A percentile compares a stretch with the other conserved stretches of the same genome.
Conservation (phyloP, 23 tunicate species). For the Ciona savignyi region DNA sequence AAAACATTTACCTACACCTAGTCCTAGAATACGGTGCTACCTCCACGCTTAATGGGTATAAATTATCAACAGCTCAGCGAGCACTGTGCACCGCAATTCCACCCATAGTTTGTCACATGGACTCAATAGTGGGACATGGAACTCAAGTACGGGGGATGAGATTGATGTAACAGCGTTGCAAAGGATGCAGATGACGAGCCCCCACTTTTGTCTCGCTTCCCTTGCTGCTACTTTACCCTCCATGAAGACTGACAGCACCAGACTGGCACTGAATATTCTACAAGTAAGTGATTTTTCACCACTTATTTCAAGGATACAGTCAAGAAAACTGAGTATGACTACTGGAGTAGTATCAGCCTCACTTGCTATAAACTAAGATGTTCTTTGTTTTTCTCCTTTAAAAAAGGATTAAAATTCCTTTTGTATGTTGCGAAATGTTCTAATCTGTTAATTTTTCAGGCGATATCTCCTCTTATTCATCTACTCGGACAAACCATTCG, state of each 20-base stretch:
- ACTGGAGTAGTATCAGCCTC: background rate
- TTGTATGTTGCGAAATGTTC: background rate
- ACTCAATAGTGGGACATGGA: slow-evolving; percentile 8
- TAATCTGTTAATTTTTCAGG: background rate
- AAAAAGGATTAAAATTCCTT: too few relatives aligned
- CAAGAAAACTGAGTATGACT: background rate
- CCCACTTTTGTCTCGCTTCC: slow-evolving; percentile 54
- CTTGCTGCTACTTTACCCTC: slow-evolving; percentile 48
- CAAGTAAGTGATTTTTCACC: slow-evolving; percentile 18
- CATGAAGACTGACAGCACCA: slow-evolving; percentile 44
- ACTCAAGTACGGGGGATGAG: slow-evolving; percentile 26
- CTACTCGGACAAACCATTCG: slow-evolving; percentile 18
- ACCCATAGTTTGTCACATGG: too few relatives aligned
- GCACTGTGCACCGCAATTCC: too few relatives aligned
- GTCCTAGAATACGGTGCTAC: too few relatives aligned
- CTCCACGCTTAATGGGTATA: too few relatives aligned
- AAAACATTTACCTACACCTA: too few relatives aligned
- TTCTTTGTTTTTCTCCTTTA: too few relatives aligned
- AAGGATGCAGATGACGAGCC: slow-evolving; percentile 41
- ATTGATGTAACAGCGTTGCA: slow-evolving; percentile 36
- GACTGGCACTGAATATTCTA: slow-evolving; percentile 37
- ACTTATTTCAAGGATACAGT: background rate
- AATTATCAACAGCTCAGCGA: too few relatives aligned
- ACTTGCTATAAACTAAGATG: too few relatives aligned
- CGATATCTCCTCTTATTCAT: slow-evolving; percentile 14